Conservation (phyloP, 2,888 invertebrate genomes). For the Lepidonotus clava region DNA sequence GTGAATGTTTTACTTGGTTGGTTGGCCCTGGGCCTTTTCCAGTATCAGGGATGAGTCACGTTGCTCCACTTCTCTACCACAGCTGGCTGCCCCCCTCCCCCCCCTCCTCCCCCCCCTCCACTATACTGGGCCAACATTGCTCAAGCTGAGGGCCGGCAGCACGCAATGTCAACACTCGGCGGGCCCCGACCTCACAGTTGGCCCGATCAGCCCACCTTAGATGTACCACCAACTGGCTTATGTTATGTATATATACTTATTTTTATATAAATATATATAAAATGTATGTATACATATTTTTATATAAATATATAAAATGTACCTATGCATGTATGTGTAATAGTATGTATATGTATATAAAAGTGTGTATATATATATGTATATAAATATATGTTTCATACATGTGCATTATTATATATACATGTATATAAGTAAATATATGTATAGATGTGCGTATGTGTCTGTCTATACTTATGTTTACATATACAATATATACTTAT, state of each 20-base stretch:
- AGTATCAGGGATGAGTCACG: not conserved
- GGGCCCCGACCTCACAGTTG: too few species aligned
- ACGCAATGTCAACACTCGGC: not conserved
- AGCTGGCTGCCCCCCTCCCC: not conserved
- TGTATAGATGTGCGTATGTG: too few species aligned
- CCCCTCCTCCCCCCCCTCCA: too few species aligned
- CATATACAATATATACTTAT: too few species aligned
- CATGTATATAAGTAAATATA: too few species aligned
- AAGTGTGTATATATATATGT: too few species aligned
- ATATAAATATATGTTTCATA: too few species aligned
- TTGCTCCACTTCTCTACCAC: conserved; percentile 4
- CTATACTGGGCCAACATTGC: not conserved
- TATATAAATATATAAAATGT: not conserved
- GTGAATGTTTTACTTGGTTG: not conserved
- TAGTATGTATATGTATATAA: too few species aligned
- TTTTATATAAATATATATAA: not conserved
- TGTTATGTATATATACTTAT: not conserved
- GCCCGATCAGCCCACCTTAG: not conserved
- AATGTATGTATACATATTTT: not conserved
- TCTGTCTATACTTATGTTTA: too few species aligned
- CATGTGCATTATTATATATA: too few species aligned
- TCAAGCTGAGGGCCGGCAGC: not conserved
- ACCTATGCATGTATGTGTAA: too few species aligned
- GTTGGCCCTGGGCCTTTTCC: not conserved
- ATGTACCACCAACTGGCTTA: not conserved